Base-by-base conservation (phyloP, 2,113 vertebrate genomes). In the Callionymus lyra region DNA sequence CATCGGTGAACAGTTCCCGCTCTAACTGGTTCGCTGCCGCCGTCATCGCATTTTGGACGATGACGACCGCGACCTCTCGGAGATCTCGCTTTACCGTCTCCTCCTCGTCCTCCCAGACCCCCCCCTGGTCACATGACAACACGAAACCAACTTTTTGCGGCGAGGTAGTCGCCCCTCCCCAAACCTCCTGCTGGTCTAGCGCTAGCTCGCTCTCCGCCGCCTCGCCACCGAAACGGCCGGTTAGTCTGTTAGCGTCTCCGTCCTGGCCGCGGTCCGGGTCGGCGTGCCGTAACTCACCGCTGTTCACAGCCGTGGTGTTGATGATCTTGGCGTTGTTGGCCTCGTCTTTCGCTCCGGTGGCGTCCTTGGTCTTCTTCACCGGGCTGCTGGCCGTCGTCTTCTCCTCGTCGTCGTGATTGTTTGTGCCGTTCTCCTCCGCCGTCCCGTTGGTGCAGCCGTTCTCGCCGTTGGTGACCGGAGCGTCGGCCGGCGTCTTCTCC, bases 281-380 rank as follows among this genome's bases (percentile, higher is more conserved):
- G 67, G 45, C 48, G 56, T 3, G 57, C 53, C 64, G 59, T 71
- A 59, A 85, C 84, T 86, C 84, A 85, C 84, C 84, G 63, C 82
- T 87, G 82, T 83, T 80, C 70, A 76, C 72, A 15, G 74, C 67
- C 19, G 80, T 77, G 47, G 60, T 49, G 61, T 73, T 82, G 79
- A 72, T 80, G 72, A 71, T 84, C 84, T 73, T 81, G 60, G 73
- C 53, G 68, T 78, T n/a, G n/a, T n/a, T 84, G 68, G 68, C 75
- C 48, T 72, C 72, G 9, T 80, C 78, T 60, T 84, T 83, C 4
- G 66, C 50, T n/a, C 63, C 75, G 37, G 40, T 73, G 0, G 47
- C 60, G 40, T 83, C 79, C 57, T 80, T 81, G 69, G n/a, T 59
- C 69, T 77, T 82, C 65, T 77, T 83, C 44, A 74, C 47, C 2